Conservation (phyloP, 2,888 invertebrate genomes). For the Cataglyphis cursor region DNA sequence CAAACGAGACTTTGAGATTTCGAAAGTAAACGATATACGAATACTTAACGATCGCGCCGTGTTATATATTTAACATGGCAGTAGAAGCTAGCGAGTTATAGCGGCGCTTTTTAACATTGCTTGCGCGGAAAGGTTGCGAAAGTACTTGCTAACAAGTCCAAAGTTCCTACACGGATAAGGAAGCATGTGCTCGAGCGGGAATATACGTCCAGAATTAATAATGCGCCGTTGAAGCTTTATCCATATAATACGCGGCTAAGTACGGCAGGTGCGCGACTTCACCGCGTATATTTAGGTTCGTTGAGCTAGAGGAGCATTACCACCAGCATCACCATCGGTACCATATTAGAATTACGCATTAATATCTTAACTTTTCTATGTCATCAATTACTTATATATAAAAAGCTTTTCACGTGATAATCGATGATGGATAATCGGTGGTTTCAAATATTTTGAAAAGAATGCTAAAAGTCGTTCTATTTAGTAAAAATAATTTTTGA, state of each 20-base stretch:
- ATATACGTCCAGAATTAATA: conserved; percentile 70
- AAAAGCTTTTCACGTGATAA: background rate
- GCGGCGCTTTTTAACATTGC: conserved; percentile 50
- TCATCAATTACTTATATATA: conserved; percentile 72
- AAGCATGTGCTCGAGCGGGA: conserved; percentile 39
- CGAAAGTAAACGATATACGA: conserved; percentile 27
- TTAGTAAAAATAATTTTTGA: background rate
- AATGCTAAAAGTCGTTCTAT: background rate
- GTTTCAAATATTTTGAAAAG: conserved; percentile 17
- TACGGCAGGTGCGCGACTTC: conserved; percentile 69
- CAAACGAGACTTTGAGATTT: background rate
- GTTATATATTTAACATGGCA: conserved; percentile 35
- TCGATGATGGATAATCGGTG: background rate
- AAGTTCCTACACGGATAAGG: conserved; percentile 38
- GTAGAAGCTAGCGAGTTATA: conserved; percentile 40
- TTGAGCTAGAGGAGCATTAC: conserved; percentile 24
- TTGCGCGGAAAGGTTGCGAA: conserved; percentile 49
- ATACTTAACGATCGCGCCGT: conserved; percentile 35
- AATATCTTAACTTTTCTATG: conserved; percentile 67
- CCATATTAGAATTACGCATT: conserved; percentile 68
- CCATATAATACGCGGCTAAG: conserved; percentile 69
- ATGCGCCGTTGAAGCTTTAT: conserved; percentile 71
- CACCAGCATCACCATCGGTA: conserved; percentile 19
- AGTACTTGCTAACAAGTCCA: conserved; percentile 54
- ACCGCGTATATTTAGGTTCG: conserved; percentile 56